These are phyloP conservation scores for Thymelicus sylvestris DNA, from an alignment of 2,888 invertebrate species.

Conservation along the genomic window DNA sequence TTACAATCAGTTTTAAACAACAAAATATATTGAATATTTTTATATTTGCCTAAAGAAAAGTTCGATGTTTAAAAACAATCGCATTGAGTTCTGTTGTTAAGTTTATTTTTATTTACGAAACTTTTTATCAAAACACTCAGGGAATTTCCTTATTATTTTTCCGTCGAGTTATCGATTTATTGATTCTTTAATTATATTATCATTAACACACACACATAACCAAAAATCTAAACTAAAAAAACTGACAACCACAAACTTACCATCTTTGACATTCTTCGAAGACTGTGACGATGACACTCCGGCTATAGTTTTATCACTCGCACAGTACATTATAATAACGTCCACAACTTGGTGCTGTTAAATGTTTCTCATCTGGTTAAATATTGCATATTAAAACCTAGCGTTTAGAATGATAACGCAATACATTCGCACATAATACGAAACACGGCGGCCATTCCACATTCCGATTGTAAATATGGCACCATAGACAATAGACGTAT, in stretches of 20 bases:
- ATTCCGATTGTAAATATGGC: constrained; percentile 83
- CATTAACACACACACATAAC: constrained; percentile 28
- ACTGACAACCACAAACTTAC: constrained; percentile 82
- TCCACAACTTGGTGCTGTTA: constrained; percentile 60
- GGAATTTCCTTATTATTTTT: not conserved
- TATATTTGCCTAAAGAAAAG: not conserved
- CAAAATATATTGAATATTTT: too few relatives aligned
- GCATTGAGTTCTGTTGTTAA: constrained; percentile 7
- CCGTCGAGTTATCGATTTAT: constrained; percentile 11
- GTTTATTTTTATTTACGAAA: constrained; percentile 16
- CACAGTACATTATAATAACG: constrained; percentile 87
- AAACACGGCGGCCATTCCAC: constrained; percentile 82
- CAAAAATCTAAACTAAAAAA: constrained; percentile 38
- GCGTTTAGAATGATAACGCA: constrained; percentile 64
- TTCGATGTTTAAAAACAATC: not conserved
- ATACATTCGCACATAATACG: constrained; percentile 69
- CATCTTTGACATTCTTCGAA: constrained; percentile 90
- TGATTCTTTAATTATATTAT: constrained; percentile 16
- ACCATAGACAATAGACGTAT: constrained; percentile 59
- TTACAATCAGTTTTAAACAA: not conserved
- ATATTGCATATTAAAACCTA: constrained; percentile 73
- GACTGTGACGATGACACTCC: constrained; percentile 90
- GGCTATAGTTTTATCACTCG: constrained; percentile 90
- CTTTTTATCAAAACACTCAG: not conserved
- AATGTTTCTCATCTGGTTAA: constrained; percentile 86